phyloP scores from a whole-genome alignment of 2,797 vertebrate species.

The Decapterus maruadsi region DNA sequence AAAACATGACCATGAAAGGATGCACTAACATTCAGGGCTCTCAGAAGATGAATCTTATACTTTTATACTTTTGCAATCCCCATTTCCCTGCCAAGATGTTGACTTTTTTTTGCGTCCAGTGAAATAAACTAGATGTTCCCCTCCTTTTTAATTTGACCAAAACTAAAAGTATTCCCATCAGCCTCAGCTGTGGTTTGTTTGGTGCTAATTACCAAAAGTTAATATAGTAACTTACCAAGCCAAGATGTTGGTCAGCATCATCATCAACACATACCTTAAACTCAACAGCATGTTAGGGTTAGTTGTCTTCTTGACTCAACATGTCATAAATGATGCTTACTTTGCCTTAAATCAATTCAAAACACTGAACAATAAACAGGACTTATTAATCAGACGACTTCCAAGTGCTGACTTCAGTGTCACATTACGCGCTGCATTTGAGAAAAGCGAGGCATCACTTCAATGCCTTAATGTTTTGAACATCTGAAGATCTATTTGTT shows the following conservation, averaged over 20 bases:
- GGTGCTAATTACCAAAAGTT: neutral
- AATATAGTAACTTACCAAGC: neutral
- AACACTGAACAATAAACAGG: conserved; percentile 30
- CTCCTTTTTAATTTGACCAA: neutral
- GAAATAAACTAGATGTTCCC: neutral
- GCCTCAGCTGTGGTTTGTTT: neutral
- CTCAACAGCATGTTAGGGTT: neutral
- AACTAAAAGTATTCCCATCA: neutral
- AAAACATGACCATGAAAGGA: neutral
- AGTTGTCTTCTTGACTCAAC: too few relatives aligned
- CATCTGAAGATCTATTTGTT: conserved; percentile 68
- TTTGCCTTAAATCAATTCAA: conserved; percentile 26
- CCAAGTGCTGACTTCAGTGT: neutral
- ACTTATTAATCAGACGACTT: conserved; percentile 8
- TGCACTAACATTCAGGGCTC: neutral
- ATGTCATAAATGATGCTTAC: too few relatives aligned
- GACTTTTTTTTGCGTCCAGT: neutral
- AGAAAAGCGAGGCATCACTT: conserved; percentile 48
- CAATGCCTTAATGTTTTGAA: conserved; percentile 60
- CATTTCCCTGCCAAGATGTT: neutral
- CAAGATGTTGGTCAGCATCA: neutral
- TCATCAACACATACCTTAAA: neutral
- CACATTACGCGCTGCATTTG: conserved; percentile 17
- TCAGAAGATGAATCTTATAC: neutral
- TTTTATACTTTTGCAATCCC: neutral